Base-by-base conservation (phyloP, 1,140 invertebrate species). In the Chironomus striatipennis region DNA sequence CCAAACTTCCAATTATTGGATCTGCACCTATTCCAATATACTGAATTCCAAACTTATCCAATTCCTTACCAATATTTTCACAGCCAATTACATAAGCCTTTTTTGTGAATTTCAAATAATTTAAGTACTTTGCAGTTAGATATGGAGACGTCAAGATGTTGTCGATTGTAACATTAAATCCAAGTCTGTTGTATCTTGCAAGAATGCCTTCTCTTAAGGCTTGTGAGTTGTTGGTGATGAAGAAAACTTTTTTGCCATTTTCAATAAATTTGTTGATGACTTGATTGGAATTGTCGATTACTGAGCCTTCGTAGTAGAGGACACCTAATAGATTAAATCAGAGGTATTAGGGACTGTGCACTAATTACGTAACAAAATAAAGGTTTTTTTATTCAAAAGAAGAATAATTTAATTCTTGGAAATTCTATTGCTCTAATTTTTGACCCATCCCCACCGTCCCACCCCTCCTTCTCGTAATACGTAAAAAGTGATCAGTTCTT, bases 221-320 rank as follows among this genome's bases (percentile, higher is more conserved):
- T 4, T 92, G 94, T 34, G 94, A 95, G 82, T 98, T 98, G 81
- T 98, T 98, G 7, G 96, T 98, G 0, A 97, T 89, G 81, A 92
- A 97, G 81, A 93, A 95, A 75, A 97, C 88, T 81, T 87, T 88
- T 83, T 98, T 98, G 5, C 93, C 93, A n/a, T 89, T 73, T 75
- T 86, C 83, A 70, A 88, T 86, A 7, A 96, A 87, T 73, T 84
- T 85, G 78, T 92, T 91, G 76, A 96, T 73, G 42, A 18, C 12
- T 42, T 42, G 7, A 73, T 43, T 12, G 17, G 7, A 73, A 6
- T 7, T 17, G 74, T 73, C 42, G 18, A 70, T 70, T 1, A 18
- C 17, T 21, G 65, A 57, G n/a, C n/a, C n/a, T 57, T 57, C 47
- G 5, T 57, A n/a, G 12, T n/a, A n/a, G 5, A 57, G n/a, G n/a